These are phyloP conservation scores for Tenodera sinensis DNA, from an alignment of 2,888 invertebrate species.

Conservation along the genomic window DNA sequence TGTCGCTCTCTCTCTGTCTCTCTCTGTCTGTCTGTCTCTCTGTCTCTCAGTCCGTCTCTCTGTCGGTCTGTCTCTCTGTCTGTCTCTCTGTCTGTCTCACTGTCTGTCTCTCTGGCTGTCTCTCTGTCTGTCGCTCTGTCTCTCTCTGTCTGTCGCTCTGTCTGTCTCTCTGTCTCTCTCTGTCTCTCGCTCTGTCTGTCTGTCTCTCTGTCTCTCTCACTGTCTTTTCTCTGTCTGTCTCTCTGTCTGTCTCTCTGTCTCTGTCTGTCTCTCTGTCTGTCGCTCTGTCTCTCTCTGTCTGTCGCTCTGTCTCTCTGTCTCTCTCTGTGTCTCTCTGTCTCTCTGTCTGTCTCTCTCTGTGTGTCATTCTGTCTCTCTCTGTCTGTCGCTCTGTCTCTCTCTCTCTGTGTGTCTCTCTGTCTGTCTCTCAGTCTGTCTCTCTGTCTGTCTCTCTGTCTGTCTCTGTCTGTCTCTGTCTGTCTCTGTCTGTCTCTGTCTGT, in stretches of 20 bases:
- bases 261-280: neutral
- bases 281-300: too few species aligned
- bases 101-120: too few species aligned
- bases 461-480: conserved; percentile 16
- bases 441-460: conserved; percentile 4
- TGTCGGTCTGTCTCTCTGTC: too few species aligned
- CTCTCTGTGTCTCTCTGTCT: neutral
- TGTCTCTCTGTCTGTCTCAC: too few species aligned
- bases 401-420: neutral
- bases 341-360: neutral
- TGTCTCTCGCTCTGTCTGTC: too few species aligned
- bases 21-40: neutral
- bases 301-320: neutral
- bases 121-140: too few species aligned
- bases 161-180: too few species aligned
- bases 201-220: neutral
- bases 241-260: neutral
- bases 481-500: conserved; percentile 18
- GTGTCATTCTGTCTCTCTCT: too few species aligned
- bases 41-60: too few species aligned
- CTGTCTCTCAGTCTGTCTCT: neutral
- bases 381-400: too few species aligned
- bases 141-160: too few species aligned
- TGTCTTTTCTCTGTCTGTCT: neutral
- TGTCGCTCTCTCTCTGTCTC: too few species aligned